Evolutionary conservation across 2,797 vertebrate genomes (phyloP).

Genomic region (Dicrostonyx torquatus): DNA sequence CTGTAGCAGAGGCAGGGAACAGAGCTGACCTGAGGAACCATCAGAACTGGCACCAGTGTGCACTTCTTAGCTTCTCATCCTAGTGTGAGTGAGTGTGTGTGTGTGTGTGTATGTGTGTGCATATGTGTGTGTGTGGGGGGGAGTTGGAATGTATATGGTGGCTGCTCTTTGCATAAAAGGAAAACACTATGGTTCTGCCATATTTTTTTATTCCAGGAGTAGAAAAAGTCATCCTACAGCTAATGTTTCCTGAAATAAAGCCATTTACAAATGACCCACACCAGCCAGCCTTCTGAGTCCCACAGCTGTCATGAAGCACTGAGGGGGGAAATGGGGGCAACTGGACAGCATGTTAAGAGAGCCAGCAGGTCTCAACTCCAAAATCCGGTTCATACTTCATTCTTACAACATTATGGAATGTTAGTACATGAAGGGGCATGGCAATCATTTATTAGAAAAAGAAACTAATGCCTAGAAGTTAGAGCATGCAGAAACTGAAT

Average conservation of each 20-base stretch:
- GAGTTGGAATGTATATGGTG: not conserved
- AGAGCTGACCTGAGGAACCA: not conserved
- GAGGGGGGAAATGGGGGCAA: not conserved
- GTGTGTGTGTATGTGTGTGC: not conserved
- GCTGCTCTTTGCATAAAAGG: not conserved
- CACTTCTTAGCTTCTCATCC: not conserved
- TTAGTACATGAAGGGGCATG: not conserved
- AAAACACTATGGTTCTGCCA: not conserved
- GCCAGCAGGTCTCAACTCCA: not conserved
- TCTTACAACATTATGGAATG: not conserved
- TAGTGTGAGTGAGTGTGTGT: not conserved
- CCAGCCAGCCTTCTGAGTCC: not conserved
- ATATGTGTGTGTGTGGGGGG: not conserved
- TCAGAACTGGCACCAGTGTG: not conserved
- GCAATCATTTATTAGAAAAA: not conserved
- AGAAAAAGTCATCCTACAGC: not conserved
- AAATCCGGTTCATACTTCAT: not conserved
- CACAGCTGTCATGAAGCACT: not conserved
- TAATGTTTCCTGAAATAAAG: not conserved
- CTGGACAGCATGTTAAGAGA: not conserved
- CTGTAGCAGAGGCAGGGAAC: not conserved
- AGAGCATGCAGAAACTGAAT: not conserved
- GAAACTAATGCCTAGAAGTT: not conserved
- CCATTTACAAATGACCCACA: not conserved
- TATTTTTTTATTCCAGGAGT: not conserved